These are phyloP conservation scores for Isichthys henryi DNA, from an alignment of 2,113 vertebrate genomes.

Conservation along the genomic window DNA sequence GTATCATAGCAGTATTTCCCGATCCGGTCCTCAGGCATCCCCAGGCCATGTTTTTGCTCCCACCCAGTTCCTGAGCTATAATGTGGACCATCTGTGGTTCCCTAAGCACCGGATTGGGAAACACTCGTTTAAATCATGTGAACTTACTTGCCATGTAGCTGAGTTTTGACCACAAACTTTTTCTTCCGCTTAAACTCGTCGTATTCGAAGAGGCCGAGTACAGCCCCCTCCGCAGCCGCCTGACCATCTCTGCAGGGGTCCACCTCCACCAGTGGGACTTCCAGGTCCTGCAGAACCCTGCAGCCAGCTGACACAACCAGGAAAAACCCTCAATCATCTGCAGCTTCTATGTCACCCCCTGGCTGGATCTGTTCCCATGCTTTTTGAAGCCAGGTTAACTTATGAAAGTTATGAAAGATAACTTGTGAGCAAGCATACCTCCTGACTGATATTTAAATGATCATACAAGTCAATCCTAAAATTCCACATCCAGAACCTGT, in stretches of 20 bases:
- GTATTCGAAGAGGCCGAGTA: slow-evolving; percentile 83
- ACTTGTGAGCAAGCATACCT: neutral
- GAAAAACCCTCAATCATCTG: neutral
- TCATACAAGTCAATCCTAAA: neutral
- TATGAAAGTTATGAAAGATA: neutral
- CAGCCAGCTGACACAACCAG: slow-evolving; percentile 67
- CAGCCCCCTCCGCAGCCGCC: slow-evolving; percentile 84
- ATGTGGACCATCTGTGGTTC: neutral
- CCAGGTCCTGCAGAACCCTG: slow-evolving; percentile 78
- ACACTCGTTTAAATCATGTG: neutral
- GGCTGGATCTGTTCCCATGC: neutral
- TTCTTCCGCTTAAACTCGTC: slow-evolving; percentile 86
- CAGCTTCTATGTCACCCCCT: neutral
- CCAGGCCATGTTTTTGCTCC: neutral
- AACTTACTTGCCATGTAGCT: slow-evolving; percentile 76
- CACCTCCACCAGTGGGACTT: slow-evolving; percentile 77
- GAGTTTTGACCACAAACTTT: slow-evolving; percentile 63
- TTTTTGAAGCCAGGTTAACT: neutral
- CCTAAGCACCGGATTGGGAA: neutral
- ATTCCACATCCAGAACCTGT: neutral
- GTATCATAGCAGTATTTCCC: neutral
- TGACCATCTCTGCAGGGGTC: slow-evolving; percentile 89
- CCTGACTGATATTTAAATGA: neutral
- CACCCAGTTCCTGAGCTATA: neutral
- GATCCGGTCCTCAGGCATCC: neutral